These are phyloP conservation scores for Cyprinodon brontotheroides DNA, from an alignment of 2,113 vertebrate genomes.

Conservation along the genomic window DNA sequence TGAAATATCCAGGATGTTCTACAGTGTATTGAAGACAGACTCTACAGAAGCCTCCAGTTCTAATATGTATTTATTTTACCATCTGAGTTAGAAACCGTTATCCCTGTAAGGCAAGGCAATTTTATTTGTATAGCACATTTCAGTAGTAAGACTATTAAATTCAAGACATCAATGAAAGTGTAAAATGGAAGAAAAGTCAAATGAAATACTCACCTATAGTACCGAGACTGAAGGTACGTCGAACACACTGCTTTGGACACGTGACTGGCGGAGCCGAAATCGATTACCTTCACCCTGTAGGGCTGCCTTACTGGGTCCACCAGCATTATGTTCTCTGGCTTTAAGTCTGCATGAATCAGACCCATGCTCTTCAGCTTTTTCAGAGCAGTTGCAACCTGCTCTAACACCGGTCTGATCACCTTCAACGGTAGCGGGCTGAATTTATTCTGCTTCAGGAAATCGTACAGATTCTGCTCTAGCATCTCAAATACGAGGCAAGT, in stretches of 20 bases:
- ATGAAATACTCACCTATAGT: constrained; percentile 90
- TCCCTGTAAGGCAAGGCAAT: not conserved
- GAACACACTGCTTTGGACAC: constrained; percentile 99
- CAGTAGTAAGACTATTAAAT: too few species aligned
- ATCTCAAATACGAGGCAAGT: constrained; percentile 99
- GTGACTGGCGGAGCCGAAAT: constrained; percentile 98
- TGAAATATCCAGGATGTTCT: constrained; percentile 72
- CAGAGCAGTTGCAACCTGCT: constrained; percentile 97
- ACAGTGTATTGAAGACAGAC: constrained; percentile 41
- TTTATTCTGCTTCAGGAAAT: constrained; percentile 99
- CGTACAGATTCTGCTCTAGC: constrained; percentile 98
- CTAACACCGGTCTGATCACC: constrained; percentile 96
- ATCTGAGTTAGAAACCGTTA: not conserved
- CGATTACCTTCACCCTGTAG: constrained; percentile 98
- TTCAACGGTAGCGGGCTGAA: constrained; percentile 98
- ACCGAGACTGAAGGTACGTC: constrained; percentile 97
- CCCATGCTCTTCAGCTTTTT: constrained; percentile 98
- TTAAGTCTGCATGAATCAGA: constrained; percentile 99
- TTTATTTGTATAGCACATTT: too few species aligned
- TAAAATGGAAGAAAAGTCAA: too few species aligned
- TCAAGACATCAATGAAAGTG: too few species aligned
- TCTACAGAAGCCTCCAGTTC: not conserved
- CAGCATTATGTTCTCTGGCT: constrained; percentile 99
- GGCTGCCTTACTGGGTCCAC: constrained; percentile 97
- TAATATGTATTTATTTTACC: too few species aligned